phyloP scores from a whole-genome alignment of 1,140 invertebrate species.

The Penaeus indicus region DNA sequence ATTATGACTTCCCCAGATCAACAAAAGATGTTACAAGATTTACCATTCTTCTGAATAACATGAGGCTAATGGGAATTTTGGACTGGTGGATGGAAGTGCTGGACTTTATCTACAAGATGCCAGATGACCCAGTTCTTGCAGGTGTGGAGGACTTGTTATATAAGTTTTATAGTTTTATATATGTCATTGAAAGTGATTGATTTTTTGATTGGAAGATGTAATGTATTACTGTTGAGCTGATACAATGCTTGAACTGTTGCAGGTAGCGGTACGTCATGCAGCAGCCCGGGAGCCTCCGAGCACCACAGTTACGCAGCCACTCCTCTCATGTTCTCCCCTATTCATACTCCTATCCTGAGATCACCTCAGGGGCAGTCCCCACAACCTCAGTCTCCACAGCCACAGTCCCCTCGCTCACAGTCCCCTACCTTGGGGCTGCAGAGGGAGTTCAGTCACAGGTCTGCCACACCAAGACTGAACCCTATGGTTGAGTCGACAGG shows the following conservation, averaged over 20 bases:
- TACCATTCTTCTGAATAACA: conserved; percentile 93
- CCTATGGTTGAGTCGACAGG: conserved; percentile 67
- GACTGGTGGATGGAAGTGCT: conserved; percentile 92
- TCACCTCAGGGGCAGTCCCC: not conserved
- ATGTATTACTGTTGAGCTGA: not conserved
- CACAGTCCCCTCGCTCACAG: conserved; percentile 46
- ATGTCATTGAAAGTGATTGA: not conserved
- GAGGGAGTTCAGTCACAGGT: not conserved
- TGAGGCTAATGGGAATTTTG: conserved; percentile 92
- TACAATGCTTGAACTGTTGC: not conserved
- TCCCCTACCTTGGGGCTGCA: conserved; percentile 14
- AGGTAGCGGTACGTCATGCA: not conserved
- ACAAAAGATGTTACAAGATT: conserved; percentile 81
- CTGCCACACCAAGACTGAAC: conserved; percentile 57
- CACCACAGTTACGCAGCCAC: not conserved
- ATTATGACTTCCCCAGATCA: conserved; percentile 66
- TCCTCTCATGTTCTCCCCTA: conserved; percentile 38
- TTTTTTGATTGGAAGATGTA: not conserved
- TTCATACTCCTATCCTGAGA: conserved; percentile 26
- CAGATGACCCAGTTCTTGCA: conserved; percentile 47
- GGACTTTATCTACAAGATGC: conserved; percentile 80
- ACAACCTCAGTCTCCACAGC: conserved; percentile 22
- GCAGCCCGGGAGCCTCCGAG: not conserved
- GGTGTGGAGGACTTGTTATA: not conserved
- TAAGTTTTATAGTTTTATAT: not conserved